Evolutionary conservation across 2,888 invertebrate species (phyloP).

Genomic region (Phortica okadai): DNA sequence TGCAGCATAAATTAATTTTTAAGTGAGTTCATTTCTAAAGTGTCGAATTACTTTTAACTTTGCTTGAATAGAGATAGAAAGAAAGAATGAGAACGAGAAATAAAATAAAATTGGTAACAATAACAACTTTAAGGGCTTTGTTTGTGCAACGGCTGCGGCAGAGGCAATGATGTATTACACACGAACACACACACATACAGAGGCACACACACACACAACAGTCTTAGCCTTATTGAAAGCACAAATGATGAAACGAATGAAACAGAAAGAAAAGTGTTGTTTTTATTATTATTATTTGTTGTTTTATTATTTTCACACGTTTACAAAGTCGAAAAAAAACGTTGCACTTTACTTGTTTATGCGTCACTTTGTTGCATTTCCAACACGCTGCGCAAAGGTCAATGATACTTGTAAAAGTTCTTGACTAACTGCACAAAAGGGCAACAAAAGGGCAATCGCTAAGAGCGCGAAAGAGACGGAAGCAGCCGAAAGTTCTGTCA

Average conservation of each 20-base stretch:
- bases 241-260: too few relatives aligned
- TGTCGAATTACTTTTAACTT: slow-evolving; percentile 52
- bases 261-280: slow-evolving; percentile 9
- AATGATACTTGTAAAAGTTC: slow-evolving; percentile 56
- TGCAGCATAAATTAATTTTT: slow-evolving; percentile 70
- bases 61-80: slow-evolving; percentile 36
- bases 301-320: slow-evolving; percentile 65
- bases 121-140: slow-evolving; percentile 56
- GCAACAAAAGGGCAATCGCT: too few relatives aligned
- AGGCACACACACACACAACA: slow-evolving; percentile 20
- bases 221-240: too few relatives aligned
- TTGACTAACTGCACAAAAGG: neutral
- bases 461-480: neutral
- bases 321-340: slow-evolving; percentile 33
- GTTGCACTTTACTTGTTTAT: slow-evolving; percentile 7
- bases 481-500: too few relatives aligned
- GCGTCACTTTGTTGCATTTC: neutral
- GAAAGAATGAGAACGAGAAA: neutral
- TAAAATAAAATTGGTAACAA: slow-evolving; percentile 41
- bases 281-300: neutral
- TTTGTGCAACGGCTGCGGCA: slow-evolving; percentile 60
- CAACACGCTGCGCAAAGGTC: slow-evolving; percentile 53
- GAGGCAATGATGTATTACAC: slow-evolving; percentile 60
- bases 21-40: neutral
- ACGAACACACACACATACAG: slow-evolving; percentile 36